Evolutionary conservation across 2,797 vertebrate species (phyloP).

Genomic region (Myiothlypis chrysogaster): DNA sequence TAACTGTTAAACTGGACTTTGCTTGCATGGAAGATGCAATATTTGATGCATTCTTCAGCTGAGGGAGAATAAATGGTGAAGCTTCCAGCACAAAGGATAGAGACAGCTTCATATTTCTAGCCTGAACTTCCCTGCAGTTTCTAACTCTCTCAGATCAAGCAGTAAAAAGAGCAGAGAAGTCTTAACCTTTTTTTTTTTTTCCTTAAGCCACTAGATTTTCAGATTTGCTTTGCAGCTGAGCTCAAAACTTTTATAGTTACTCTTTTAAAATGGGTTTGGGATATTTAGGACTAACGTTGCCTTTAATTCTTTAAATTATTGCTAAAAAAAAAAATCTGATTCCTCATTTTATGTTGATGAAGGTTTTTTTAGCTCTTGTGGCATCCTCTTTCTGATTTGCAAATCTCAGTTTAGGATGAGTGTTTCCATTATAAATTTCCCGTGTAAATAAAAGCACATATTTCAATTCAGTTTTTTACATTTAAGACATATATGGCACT

Average conservation of each 20-base stretch:
- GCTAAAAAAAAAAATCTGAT: background rate
- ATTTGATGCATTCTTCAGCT: background rate
- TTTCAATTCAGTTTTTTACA: background rate
- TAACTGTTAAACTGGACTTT: background rate
- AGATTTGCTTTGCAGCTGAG: background rate
- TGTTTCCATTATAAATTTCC: background rate
- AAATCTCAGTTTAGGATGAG: background rate
- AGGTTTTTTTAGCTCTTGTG: background rate
- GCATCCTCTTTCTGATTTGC: background rate
- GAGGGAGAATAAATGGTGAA: background rate
- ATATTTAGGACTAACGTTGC: background rate
- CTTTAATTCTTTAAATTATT: background rate
- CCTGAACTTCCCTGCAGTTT: background rate
- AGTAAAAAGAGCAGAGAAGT: background rate
- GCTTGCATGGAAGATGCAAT: background rate
- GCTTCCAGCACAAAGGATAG: background rate
- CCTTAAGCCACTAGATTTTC: background rate
- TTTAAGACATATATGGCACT: background rate
- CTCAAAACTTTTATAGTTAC: background rate
- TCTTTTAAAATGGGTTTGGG: background rate
- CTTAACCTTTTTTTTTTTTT: background rate
- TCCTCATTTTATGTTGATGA: background rate
- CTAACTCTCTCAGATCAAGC: background rate
- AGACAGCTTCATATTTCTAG: background rate
- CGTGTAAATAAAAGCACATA: fast-evolving